phyloP scores from a whole-genome alignment of 2,113 vertebrate genomes.

The Apus apus region DNA sequence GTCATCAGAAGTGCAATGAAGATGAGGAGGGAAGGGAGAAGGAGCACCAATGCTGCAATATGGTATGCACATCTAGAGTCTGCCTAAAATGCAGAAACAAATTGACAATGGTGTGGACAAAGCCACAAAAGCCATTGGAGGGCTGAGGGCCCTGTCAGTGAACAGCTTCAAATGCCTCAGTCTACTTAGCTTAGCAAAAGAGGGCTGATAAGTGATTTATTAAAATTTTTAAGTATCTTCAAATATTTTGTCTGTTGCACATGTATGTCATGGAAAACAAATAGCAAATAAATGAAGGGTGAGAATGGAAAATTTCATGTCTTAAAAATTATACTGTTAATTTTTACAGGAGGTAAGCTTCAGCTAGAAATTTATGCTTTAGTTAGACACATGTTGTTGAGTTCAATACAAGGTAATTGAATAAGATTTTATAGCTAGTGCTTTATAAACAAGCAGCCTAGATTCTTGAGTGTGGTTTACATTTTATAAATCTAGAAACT shows the following conservation, averaged over 20 bases:
- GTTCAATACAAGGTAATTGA: background rate
- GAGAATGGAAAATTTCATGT: background rate
- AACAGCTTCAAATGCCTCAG: background rate
- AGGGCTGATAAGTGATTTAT: background rate
- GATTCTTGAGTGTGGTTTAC: background rate
- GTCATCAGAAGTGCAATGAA: background rate
- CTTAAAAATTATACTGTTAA: background rate
- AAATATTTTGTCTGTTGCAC: background rate
- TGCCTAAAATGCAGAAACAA: background rate
- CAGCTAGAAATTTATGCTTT: background rate
- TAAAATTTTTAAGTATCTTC: background rate
- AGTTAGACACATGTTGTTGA: background rate
- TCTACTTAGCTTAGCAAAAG: background rate
- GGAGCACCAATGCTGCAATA: background rate
- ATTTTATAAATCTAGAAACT: background rate
- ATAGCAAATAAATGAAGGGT: background rate
- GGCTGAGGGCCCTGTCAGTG: background rate
- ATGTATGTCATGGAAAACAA: background rate
- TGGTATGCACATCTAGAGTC: background rate
- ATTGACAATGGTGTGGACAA: background rate
- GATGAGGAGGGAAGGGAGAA: background rate
- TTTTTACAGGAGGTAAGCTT: background rate
- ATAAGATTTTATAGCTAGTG: background rate
- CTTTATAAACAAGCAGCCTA: background rate
- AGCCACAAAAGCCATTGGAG: background rate